These are phyloP conservation scores for Crax fasciolata DNA, from an alignment of 2,797 vertebrate genomes.

Conservation along the genomic window DNA sequence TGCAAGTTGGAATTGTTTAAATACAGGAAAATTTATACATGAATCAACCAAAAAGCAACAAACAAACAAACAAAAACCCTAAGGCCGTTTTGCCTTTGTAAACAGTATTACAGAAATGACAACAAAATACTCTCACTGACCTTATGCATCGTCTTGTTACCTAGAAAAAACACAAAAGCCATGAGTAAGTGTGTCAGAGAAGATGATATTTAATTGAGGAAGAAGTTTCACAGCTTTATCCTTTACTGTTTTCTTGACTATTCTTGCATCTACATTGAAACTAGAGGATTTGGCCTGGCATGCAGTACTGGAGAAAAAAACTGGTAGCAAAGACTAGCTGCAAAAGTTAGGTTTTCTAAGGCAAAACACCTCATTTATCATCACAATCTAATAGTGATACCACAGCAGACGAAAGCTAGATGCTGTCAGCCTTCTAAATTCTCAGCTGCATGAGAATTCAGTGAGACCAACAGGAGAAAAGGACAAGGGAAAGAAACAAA, in stretches of 20 bases:
- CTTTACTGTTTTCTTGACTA: neutral
- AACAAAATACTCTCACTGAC: neutral
- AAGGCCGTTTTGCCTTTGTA: neutral
- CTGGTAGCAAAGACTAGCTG: neutral
- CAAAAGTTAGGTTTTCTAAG: neutral
- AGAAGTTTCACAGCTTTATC: neutral
- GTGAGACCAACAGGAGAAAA: neutral
- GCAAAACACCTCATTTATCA: neutral
- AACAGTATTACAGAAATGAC: neutral
- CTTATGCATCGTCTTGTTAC: neutral
- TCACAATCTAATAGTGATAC: neutral
- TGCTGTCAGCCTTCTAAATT: neutral
- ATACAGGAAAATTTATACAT: neutral
- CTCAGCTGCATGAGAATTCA: neutral
- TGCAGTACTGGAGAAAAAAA: neutral
- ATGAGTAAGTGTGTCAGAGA: neutral
- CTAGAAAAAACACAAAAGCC: neutral
- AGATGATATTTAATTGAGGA: neutral
- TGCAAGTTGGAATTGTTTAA: neutral
- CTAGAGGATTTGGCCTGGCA: neutral
- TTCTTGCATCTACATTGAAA: neutral
- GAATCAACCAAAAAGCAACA: neutral
- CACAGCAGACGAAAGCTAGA: neutral
- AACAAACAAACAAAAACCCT: neutral
- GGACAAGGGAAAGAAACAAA: neutral